Evolutionary conservation across 2,797 vertebrate genomes (phyloP), one percentile per base, ranked within the genome.

Genomic region (Heliangelus exortis): DNA sequence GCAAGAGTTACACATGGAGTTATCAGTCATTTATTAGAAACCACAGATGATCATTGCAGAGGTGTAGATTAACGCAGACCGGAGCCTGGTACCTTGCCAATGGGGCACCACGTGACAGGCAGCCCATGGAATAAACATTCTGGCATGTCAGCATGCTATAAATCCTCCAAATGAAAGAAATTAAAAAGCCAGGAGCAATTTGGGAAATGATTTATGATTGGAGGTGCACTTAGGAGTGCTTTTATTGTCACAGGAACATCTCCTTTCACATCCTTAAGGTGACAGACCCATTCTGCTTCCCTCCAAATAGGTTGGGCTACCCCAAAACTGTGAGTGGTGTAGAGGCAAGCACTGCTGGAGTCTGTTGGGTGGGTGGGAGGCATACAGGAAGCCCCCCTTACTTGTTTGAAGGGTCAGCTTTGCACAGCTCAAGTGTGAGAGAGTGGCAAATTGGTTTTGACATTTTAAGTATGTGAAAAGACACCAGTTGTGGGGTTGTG

Each of bases 81-180:
- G 36, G 76, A 92, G 72, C 65, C 82, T 84, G 81, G 86, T 89
- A 29, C 87, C 41, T 89, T 85, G 94, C 87, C 71, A 91, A 45
- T 33, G 45, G 7, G 29, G 15, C 45, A 58, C 45, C 51, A 88
- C 34, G 28, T 88, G 85, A 89, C 2, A 6, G 77, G 86, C 69
- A 92, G 90, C 92, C 86, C 75, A 28, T 22, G 84, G 96, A 92
- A 96, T 95, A 96, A 96, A 92, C 95, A 91, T 68, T 92, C 84
- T 90, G 92, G 95, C 93, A 91, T 29, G 47, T 93, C 89, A 67
- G 87, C 26, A 14, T 4, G 2, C 85, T 62, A 50, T 77, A 92
- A 91, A 90, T 94, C 90, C 92, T 96, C 75, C 90, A 92, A 97
- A 96, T 95, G 96, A 96, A 97, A 95, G 90, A 94, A 96, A 97